Base-by-base conservation (phyloP, 92 coral and sea anemone species). In the Galaxea fascicularis region DNA sequence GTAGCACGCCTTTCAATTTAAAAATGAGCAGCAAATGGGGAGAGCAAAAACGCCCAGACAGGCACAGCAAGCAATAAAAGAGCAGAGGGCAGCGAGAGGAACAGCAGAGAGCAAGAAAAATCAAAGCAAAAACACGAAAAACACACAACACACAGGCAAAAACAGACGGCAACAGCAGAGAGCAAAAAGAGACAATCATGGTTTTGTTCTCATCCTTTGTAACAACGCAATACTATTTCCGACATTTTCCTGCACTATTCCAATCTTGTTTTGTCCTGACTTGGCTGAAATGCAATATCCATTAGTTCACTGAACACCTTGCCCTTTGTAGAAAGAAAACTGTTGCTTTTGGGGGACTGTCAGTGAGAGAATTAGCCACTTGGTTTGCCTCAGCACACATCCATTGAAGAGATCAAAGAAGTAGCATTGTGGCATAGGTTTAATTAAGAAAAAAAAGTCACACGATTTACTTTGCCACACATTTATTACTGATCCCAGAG, bases 171-270 rank as follows among this genome's bases (percentile, higher is more conserved):
- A 79, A 91, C 73, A 91, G 94, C 90, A 85, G 83, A 89, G 92
- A 92, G 94, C 94, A 94, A 86, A 92, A 83, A 73, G 82, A 75
- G 64, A 83, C 82, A 63, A 83, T 97, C 93, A 97, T 97, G 99
- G 99, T 95, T 94, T 97, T 88, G 92, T 93, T 93, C 95, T 97
- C 94, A 97, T 97, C 98, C 99, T 95, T 92, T 90, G 91, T 85
- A 82, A 84, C 88, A 86, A 83, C 92, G 93, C 76, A 83, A 73
- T 75, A 80, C 80, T 84, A 85, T 86, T 58, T 86, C 82, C 83
- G 88, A 90, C 46, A 73, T 80, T 90, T 83, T 80, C 84, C 85
- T 87, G 78, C 73, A 74, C 51, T 82, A 65, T 28, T 70, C 45
- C 74, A 45, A 85, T 71, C 85, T 84, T 72, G 85, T 81, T 31